A percentile compares a stretch with the other conserved stretches of the same genome.
These are phyloP conservation scores for Andrena hattorfiana DNA, from an alignment of 2,888 invertebrate genomes.

Conservation along the genomic window DNA sequence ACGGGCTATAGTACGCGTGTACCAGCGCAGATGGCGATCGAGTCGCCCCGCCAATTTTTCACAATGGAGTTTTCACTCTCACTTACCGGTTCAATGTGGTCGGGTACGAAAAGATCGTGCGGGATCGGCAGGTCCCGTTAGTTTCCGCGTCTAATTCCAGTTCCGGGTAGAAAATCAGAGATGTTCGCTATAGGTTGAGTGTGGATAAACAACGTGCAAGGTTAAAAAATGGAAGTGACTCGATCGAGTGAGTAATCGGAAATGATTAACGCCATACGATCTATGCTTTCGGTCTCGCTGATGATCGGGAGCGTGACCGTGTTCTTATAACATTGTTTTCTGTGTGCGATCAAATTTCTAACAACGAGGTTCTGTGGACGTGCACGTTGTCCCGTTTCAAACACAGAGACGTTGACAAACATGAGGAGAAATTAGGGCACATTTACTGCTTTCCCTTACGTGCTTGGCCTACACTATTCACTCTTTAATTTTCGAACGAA, in stretches of 20 bases:
- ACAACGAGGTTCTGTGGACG: background rate
- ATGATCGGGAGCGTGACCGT: background rate
- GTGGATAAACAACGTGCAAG: slow-evolving; percentile 60
- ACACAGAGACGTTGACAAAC: background rate
- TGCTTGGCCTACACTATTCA: background rate
- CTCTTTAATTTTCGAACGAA: background rate
- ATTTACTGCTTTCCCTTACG: background rate
- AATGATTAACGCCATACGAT: slow-evolving; percentile 10
- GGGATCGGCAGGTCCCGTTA: slow-evolving; percentile 61
- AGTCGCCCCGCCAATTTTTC: background rate
- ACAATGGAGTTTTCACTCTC: background rate
- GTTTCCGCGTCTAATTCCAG: slow-evolving; percentile 58
- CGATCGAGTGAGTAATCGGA: slow-evolving; percentile 65
- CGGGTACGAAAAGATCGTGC: slow-evolving; percentile 17
- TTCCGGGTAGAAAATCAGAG: slow-evolving; percentile 57
- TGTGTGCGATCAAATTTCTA: slow-evolving; percentile 4
- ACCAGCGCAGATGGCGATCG: slow-evolving; percentile 12
- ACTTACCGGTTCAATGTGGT: background rate
- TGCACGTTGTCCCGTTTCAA: background rate
- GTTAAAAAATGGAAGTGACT: slow-evolving; percentile 72
- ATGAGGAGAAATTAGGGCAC: background rate
- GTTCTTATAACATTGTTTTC: slow-evolving; percentile 5
- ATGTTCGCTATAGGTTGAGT: slow-evolving; percentile 60
- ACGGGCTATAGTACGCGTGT: background rate
- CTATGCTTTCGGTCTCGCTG: slow-evolving; percentile 2